phyloP scores from a whole-genome alignment of 2,888 invertebrate species.

The Luperina testacea region DNA sequence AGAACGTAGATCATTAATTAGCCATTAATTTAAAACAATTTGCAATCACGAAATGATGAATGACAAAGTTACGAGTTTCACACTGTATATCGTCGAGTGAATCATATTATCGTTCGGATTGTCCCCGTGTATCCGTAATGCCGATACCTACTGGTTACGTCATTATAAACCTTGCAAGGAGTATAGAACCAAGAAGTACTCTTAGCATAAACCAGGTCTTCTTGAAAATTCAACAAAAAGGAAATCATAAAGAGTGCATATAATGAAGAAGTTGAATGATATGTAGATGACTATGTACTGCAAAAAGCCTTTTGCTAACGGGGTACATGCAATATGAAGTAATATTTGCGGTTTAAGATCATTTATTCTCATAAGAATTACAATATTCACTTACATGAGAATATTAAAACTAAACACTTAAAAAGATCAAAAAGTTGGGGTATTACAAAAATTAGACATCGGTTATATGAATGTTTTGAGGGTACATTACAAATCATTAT shows the following conservation, averaged over 20 bases:
- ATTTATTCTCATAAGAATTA: too few relatives aligned
- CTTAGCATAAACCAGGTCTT: slow-evolving; percentile 13
- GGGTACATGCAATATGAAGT: too few relatives aligned
- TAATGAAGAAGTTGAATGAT: background rate
- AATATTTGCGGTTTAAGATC: too few relatives aligned
- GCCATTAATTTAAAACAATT: slow-evolving; percentile 5
- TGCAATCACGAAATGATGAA: background rate
- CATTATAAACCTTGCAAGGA: slow-evolving; percentile 23
- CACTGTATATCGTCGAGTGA: slow-evolving; percentile 20
- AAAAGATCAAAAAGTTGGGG: too few relatives aligned
- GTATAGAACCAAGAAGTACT: background rate
- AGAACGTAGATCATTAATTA: background rate
- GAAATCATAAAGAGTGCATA: background rate
- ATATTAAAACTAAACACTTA: too few relatives aligned
- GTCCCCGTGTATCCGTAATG: background rate
- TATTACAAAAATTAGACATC: too few relatives aligned
- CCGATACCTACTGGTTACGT: slow-evolving; percentile 14
- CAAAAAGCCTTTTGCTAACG: background rate
- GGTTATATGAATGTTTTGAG: too few relatives aligned
- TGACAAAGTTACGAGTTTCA: background rate
- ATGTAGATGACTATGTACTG: background rate
- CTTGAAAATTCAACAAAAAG: slow-evolving; percentile 12
- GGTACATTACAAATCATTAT: too few relatives aligned
- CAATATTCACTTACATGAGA: too few relatives aligned
- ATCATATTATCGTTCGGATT: slow-evolving; percentile 34